phyloP scores from a whole-genome alignment of 1,140 invertebrate species.

The Lepidurus packardi region DNA sequence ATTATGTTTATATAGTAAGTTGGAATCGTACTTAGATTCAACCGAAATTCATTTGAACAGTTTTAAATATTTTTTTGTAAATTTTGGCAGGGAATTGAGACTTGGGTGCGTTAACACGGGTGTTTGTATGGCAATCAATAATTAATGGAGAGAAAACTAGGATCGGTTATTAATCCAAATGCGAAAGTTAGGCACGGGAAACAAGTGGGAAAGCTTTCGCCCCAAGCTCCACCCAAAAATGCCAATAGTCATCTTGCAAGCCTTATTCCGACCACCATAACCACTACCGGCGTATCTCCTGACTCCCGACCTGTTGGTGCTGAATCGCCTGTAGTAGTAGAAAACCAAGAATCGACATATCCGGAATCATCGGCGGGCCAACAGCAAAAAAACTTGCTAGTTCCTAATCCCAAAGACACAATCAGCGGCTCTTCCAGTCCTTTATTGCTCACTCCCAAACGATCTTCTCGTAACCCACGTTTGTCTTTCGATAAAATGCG shows the following conservation, averaged over 20 bases:
- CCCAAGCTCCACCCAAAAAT: not conserved
- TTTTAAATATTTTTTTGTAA: not conserved
- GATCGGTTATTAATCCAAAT: not conserved
- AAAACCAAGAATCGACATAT: conserved; percentile 19
- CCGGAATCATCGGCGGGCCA: not conserved
- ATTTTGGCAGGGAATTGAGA: not conserved
- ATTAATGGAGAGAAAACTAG: not conserved
- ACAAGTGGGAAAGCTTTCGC: not conserved
- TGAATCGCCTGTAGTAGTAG: not conserved
- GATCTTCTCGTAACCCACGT: not conserved
- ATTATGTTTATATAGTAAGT: not conserved
- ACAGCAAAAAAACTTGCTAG: not conserved
- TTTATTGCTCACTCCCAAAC: not conserved
- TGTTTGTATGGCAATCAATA: not conserved
- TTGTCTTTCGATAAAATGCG: not conserved
- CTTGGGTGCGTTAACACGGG: not conserved
- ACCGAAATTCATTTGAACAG: not conserved
- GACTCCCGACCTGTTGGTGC: not conserved
- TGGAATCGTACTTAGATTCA: too few species aligned
- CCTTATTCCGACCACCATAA: not conserved
- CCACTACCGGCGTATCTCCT: not conserved
- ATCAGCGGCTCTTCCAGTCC: not conserved
- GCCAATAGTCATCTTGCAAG: not conserved
- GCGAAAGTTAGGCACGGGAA: not conserved
- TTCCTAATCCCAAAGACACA: not conserved